These are phyloP conservation scores for Melanophora roralis DNA, from an alignment of 2,888 invertebrate species.

Conservation along the genomic window DNA sequence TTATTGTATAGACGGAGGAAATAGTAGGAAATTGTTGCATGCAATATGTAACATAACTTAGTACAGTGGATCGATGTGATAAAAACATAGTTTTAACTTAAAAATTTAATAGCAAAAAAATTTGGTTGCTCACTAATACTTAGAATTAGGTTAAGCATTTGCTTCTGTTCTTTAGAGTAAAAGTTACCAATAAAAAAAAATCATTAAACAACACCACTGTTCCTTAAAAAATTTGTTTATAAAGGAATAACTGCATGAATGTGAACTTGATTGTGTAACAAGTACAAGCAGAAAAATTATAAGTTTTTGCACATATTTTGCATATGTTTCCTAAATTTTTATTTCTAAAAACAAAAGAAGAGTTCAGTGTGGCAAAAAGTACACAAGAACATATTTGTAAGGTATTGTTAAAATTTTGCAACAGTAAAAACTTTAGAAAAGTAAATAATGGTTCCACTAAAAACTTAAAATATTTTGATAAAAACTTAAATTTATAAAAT, in stretches of 20 bases:
- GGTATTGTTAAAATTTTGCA: constrained; percentile 15
- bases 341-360: background rate
- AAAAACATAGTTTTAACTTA: too few relatives aligned
- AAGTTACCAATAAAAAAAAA: background rate
- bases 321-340: constrained; percentile 58
- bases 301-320: constrained; percentile 47
- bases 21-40: constrained; percentile 45
- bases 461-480: background rate
- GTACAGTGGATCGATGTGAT: background rate
- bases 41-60: constrained; percentile 22
- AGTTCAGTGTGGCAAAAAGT: constrained; percentile 38
- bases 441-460: too few relatives aligned
- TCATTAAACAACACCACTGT: background rate
- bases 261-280: background rate
- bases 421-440: background rate
- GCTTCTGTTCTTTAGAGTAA: background rate
- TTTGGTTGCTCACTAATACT: too few relatives aligned
- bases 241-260: too few relatives aligned
- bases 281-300: constrained; percentile 15
- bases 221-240: background rate
- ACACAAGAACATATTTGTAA: constrained; percentile 32
- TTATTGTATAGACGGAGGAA: background rate
- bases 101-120: too few relatives aligned
- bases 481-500: background rate
- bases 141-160: too few relatives aligned